These are phyloP conservation scores for Pollenia amentaria DNA, from an alignment of 2,888 invertebrate species.

Conservation along the genomic window DNA sequence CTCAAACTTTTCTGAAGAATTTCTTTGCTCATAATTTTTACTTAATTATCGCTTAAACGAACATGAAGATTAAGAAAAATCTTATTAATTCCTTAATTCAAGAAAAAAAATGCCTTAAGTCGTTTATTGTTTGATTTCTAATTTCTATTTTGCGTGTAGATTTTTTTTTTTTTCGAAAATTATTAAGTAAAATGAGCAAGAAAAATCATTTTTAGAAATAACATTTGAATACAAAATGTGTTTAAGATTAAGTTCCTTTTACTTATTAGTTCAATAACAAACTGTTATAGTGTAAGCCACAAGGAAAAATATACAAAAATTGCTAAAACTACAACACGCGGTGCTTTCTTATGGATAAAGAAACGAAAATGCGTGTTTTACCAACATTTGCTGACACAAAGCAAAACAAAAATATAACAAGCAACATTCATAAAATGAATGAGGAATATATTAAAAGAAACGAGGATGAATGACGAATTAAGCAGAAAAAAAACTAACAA, in stretches of 20 bases:
- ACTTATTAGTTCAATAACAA: neutral
- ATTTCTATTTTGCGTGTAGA: constrained; percentile 64
- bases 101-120: constrained; percentile 16
- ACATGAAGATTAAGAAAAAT: neutral
- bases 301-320: constrained; percentile 60
- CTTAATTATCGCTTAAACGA: neutral
- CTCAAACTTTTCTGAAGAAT: too few species aligned
- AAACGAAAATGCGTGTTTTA: constrained; percentile 64
- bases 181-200: neutral
- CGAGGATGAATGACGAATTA: neutral
- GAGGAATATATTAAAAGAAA: neutral
- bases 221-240: constrained; percentile 41
- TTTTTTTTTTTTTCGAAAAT: constrained; percentile 10
- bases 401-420: constrained; percentile 28
- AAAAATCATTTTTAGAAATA: constrained; percentile 13
- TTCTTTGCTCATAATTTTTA: too few species aligned
- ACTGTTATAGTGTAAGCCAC: neutral
- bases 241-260: neutral
- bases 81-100: neutral
- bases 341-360: constrained; percentile 3
- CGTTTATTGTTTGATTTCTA: constrained; percentile 36
- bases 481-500: neutral
- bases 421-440: constrained; percentile 10
- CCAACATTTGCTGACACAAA: constrained; percentile 70
- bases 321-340: constrained; percentile 56